phyloP scores from a whole-genome alignment of 2,888 invertebrate species.

The Andricus quercusramuli region DNA sequence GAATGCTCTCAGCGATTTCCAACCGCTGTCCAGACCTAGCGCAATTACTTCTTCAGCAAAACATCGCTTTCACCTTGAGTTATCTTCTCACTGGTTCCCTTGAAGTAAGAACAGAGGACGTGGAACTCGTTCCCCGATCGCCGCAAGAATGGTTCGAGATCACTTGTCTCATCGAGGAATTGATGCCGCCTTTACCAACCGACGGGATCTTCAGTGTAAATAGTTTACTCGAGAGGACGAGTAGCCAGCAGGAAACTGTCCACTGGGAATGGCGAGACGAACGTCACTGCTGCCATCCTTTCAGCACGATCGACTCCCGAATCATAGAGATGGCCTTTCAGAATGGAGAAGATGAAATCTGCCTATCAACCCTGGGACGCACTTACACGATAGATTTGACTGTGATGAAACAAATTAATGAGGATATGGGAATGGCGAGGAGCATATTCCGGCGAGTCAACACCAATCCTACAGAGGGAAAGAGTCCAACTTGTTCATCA shows the following conservation, averaged over 20 bases:
- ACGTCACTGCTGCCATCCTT: conserved; percentile 93
- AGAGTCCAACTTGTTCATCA: conserved; percentile 74
- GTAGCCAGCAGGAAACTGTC: conserved; percentile 86
- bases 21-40: conserved; percentile 96
- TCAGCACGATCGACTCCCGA: conserved; percentile 94
- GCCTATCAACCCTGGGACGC: conserved; percentile 93
- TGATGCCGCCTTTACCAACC: conserved; percentile 96
- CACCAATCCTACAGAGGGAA: conserved; percentile 81
- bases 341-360: conserved; percentile 97
- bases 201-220: conserved; percentile 98
- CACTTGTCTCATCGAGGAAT: conserved; percentile 96
- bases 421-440: conserved; percentile 96
- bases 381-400: conserved; percentile 98
- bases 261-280: conserved; percentile 99
- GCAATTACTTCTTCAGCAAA: conserved; percentile 93
- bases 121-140: conserved; percentile 93
- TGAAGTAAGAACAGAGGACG: conserved; percentile 82
- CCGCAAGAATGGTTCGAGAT: conserved; percentile 99
- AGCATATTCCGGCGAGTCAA: conserved; percentile 91
- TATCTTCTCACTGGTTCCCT: conserved; percentile 95
- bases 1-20: conserved; percentile 98
- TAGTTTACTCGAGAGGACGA: conserved; percentile 89
- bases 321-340: conserved; percentile 96
- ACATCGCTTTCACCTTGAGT: conserved; percentile 96
- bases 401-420: conserved; percentile 99